Evolutionary conservation across 2,888 invertebrate genomes (phyloP), one percentile per base, ranked within the genome.

Genomic region (Proisotoma minuta): DNA sequence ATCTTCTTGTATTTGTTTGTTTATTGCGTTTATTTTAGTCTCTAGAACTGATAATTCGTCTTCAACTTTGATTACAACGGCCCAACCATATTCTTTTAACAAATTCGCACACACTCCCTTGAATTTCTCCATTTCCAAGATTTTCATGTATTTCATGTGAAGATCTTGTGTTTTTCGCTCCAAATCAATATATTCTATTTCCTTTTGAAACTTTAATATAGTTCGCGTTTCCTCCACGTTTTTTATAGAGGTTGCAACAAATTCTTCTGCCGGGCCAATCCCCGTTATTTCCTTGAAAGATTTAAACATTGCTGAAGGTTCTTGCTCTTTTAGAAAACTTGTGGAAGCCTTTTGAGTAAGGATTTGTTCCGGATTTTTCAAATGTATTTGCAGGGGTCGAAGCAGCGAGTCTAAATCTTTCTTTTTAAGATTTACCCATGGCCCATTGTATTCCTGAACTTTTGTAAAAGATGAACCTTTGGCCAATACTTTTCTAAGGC

Each of bases 311-410:
- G 15, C n/a, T 2, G 43, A 3, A 3, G 56, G 39, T 40, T 39
- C 40, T 5, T 28, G 24, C 3, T 20, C 23, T n/a, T 47, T 40
- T 8, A 40, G 27, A 26, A 56, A 43, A 20, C n/a, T 40, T 5
- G n/a, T 24, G 3, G 56, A 23, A 3, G 12, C 34, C 10, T 40
- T n/a, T 47, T 56, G 56, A 24, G 56, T 56, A 12, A 56, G 18
- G 18, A 56, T 47, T 40, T 56, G 56, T 15, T 43, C 15, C 3
- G 56, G 56, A 43, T 56, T 56, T n/a, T 24, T 43, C 3, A 43
- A 8, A 20, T 56, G 43, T 26, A 56, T 43, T 47, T 56, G 56
- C 2, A 56, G 27, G 22, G 56, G 47, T n/a, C 34, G 22, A 3
- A 56, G n/a, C 40, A 56, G 22, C 18, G 39, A 29, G 10, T 56